phyloP scores from a whole-genome alignment of 1,140 invertebrate species.

The Ctenoplectra terminalis region DNA sequence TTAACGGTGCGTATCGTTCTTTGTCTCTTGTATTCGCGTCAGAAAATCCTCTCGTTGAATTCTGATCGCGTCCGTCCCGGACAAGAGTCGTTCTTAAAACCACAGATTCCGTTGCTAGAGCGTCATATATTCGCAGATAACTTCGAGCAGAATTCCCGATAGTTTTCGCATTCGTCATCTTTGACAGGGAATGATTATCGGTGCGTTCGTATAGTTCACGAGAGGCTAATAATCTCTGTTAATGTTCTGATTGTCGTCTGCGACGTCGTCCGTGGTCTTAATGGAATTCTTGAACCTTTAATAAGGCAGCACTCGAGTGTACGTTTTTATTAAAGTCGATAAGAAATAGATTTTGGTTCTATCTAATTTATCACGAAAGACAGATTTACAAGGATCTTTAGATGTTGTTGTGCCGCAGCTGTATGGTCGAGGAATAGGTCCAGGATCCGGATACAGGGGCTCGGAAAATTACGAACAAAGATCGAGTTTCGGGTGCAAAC shows the following conservation, averaged over 20 bases:
- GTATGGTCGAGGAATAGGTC: no score
- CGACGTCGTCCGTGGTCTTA: no score
- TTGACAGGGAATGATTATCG: background rate
- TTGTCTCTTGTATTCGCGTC: background rate
- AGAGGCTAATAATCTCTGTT: background rate
- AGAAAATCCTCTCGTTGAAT: background rate
- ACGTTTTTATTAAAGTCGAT: background rate
- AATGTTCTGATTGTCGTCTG: no score
- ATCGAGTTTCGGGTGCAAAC: no score
- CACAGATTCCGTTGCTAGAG: background rate
- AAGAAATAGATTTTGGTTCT: background rate
- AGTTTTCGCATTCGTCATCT: background rate
- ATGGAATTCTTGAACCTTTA: background rate
- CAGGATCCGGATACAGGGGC: no score
- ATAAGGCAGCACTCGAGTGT: background rate
- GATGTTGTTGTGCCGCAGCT: no score
- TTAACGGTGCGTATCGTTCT: background rate
- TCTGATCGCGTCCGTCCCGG: background rate
- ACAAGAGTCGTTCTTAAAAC: background rate
- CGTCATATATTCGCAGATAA: constrained; percentile 39
- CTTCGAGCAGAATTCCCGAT: background rate
- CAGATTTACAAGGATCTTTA: no score
- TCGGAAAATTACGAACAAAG: no score
- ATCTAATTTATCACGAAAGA: no score
- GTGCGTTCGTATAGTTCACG: fast-evolving